Base-by-base conservation (phyloP, 2,888 invertebrate genomes). In the Apamea anceps region DNA sequence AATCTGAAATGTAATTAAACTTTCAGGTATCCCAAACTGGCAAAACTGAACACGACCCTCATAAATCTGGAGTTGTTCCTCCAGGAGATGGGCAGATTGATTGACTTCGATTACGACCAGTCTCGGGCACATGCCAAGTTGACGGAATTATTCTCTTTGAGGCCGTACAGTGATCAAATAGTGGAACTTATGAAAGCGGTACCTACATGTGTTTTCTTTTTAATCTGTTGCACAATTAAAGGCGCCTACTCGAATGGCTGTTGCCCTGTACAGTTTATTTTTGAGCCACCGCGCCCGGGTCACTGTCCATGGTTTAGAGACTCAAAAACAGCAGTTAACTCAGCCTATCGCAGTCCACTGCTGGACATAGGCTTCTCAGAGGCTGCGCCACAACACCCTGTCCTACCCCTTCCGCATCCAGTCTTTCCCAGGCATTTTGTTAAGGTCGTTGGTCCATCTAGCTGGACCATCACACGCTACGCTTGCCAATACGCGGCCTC, bases 51-150 rank as follows among this genome's bases (percentile, higher is more conserved):
- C 75, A 89, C 85, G 57, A 86, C 93, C 0, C 5, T 93, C 12
- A 73, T 84, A 4, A 85, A 93, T n/a, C 80, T 94, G 18, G 88
- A 91, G 68, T 28, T 79, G 7, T 91, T 88, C 70, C 72, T 86
- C 4, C 21, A 79, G 15, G 88, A 94, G 67, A 73, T 90, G 32
- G 96, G 95, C 0, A 90, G 93, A 51, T 90, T 96, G 3, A 85
- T 95, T 6, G 93, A 95, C 80, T 95, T 91, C 77, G 88, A 91
- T 0, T 93, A 93, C 85, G 84, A 93, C 1, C 89, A 91, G 4
- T 57, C 77, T 0, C 21, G 63, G 28, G 73, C 54, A 0, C 32
- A 75, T 12, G 42, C 0, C 7, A 79, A 79, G 13, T 10, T 87
- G 25, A 37, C 75, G n/a, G 85, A 87, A 10, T 15, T 45, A 8